Evolutionary conservation across 2,888 invertebrate genomes (phyloP).

Genomic region (Archips crataeganus): DNA sequence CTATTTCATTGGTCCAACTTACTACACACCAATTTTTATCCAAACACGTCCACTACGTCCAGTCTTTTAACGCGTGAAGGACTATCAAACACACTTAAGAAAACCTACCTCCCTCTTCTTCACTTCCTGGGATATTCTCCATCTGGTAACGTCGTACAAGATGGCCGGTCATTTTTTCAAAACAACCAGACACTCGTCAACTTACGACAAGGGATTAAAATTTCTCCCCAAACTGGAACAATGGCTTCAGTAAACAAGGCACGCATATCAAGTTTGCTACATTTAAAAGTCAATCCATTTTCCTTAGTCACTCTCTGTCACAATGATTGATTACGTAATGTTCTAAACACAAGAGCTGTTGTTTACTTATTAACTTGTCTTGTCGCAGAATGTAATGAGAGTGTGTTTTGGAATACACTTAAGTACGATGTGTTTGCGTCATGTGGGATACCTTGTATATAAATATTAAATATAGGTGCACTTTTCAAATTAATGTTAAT

Average conservation of each 20-base stretch:
- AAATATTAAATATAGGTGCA: background rate
- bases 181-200: background rate
- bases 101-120: no score
- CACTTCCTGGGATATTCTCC: no score
- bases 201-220: background rate
- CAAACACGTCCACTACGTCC: no score
- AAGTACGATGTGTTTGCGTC: background rate
- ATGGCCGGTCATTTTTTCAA: no score
- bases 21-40: no score
- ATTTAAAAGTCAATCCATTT: constrained; percentile 38
- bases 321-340: constrained; percentile 29
- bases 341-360: background rate
- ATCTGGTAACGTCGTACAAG: no score
- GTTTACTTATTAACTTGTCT: constrained; percentile 21
- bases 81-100: no score
- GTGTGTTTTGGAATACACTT: background rate
- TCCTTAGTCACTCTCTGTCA: constrained; percentile 24
- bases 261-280: background rate
- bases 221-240: background rate
- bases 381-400: background rate
- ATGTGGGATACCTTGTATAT: background rate
- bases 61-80: no score
- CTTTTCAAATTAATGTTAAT: no score
- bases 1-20: no score
- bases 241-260: background rate